Evolutionary conservation across 2,113 vertebrate genomes (phyloP).

Genomic region (Petrocephalus microphthalmus): DNA sequence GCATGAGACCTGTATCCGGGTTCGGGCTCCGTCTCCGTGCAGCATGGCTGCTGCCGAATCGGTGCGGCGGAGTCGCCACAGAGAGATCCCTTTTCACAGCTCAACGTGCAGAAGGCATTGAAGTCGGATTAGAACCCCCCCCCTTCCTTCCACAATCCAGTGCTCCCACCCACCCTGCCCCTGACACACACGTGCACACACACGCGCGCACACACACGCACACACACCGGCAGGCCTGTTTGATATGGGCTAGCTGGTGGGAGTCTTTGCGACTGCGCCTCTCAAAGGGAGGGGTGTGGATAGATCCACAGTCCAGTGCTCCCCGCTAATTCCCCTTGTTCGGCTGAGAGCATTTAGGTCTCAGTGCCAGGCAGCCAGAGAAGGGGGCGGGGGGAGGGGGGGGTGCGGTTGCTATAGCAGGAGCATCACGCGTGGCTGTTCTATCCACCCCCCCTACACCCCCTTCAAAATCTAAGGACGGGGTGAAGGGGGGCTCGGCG

Average conservation of each 20-base stretch:
- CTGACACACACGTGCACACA: neutral
- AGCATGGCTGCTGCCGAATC: neutral
- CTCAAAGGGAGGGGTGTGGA: conserved; percentile 52
- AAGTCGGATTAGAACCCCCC: conserved; percentile 55
- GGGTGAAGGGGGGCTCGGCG: conserved; percentile 38
- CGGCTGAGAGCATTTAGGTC: conserved; percentile 60
- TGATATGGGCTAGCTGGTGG: conserved; percentile 58
- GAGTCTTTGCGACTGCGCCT: conserved; percentile 59
- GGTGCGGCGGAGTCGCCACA: neutral
- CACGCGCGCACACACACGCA: neutral
- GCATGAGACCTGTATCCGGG: neutral
- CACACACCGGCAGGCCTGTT: conserved; percentile 39
- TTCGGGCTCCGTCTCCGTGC: neutral
- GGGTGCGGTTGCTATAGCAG: conserved; percentile 62
- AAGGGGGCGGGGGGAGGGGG: conserved; percentile 37
- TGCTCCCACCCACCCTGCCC: conserved; percentile 48
- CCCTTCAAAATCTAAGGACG: conserved; percentile 39
- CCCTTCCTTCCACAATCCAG: conserved; percentile 12
- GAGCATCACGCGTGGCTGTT: conserved; percentile 57
- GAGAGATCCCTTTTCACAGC: conserved; percentile 40
- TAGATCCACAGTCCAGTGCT: conserved; percentile 54
- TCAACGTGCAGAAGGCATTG: conserved; percentile 65
- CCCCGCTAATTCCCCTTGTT: conserved; percentile 61
- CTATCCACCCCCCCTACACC: conserved; percentile 39
- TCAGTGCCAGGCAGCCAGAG: conserved; percentile 55